Evolutionary conservation across 2,888 invertebrate genomes (phyloP).

Genomic region (Bimastos eiseni): DNA sequence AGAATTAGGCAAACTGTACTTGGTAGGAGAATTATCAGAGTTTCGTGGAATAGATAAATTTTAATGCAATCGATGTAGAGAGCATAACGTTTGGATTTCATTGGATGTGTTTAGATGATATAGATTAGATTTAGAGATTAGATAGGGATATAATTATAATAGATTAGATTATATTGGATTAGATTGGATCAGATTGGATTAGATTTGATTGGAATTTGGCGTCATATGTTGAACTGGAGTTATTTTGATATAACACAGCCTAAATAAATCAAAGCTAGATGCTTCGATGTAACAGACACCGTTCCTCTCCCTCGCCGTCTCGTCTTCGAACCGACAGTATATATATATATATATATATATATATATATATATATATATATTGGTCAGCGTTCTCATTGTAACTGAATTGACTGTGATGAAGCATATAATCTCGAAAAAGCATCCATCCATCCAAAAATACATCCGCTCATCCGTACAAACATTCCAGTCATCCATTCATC

Average conservation of each 20-base stretch:
- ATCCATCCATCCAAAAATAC: neutral
- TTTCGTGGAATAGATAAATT: neutral
- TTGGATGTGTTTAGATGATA: neutral
- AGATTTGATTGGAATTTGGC: neutral
- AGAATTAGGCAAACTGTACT: neutral
- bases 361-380: neutral
- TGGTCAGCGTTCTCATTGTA: too few relatives aligned
- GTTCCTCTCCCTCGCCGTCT: too few relatives aligned
- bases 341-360: neutral
- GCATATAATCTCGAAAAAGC: too few relatives aligned
- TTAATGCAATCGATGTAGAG: neutral
- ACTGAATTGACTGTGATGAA: too few relatives aligned
- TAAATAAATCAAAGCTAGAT: neutral
- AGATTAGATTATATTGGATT: neutral
- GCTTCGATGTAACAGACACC: too few relatives aligned
- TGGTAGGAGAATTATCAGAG: neutral
- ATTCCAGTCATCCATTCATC: too few relatives aligned
- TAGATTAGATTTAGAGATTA: too few relatives aligned
- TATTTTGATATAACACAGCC: neutral
- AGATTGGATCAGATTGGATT: neutral
- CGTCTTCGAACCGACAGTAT: neutral
- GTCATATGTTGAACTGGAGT: neutral
- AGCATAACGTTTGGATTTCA: neutral
- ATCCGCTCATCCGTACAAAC: neutral
- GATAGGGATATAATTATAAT: too few relatives aligned